Conservation (phyloP, 2,113 vertebrate genomes). For the Promerops cafer region DNA sequence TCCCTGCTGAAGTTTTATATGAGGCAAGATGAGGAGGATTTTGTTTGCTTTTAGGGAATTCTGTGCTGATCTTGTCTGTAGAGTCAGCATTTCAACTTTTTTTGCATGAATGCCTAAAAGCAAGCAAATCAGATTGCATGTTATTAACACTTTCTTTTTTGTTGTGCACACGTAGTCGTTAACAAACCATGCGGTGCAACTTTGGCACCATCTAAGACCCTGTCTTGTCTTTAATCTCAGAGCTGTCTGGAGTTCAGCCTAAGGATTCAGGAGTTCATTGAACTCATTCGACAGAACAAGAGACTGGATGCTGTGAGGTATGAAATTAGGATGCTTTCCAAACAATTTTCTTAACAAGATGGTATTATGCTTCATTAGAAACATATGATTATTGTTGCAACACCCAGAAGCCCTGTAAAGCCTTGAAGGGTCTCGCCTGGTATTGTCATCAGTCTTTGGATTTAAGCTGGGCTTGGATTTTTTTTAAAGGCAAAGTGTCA, state of each 20-base stretch:
- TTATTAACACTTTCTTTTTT: background rate
- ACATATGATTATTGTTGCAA: background rate
- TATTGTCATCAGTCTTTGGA: background rate
- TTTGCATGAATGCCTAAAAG: slow-evolving; percentile 31
- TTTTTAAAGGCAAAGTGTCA: background rate
- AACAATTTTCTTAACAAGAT: background rate
- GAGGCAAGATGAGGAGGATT: background rate
- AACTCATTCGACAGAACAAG: slow-evolving; percentile 98
- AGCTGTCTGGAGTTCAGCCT: slow-evolving; percentile 99
- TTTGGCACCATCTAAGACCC: background rate
- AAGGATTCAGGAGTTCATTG: slow-evolving; percentile 98
- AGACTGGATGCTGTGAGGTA: slow-evolving; percentile 98
- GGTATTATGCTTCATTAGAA: background rate
- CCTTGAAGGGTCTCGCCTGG: background rate
- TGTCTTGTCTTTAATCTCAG: slow-evolving; percentile 73
- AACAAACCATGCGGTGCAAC: background rate
- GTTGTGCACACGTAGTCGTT: background rate
- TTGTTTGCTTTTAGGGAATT: slow-evolving; percentile 41
- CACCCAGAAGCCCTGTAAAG: background rate
- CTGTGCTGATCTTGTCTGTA: background rate
- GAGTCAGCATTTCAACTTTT: background rate
- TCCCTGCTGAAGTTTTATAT: background rate
- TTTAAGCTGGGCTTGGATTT: background rate
- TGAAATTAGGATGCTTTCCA: slow-evolving; percentile 27
- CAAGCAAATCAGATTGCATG: slow-evolving; percentile 11